Base-by-base conservation (phyloP, 2,113 vertebrate genomes). In the Panurus biarmicus region DNA sequence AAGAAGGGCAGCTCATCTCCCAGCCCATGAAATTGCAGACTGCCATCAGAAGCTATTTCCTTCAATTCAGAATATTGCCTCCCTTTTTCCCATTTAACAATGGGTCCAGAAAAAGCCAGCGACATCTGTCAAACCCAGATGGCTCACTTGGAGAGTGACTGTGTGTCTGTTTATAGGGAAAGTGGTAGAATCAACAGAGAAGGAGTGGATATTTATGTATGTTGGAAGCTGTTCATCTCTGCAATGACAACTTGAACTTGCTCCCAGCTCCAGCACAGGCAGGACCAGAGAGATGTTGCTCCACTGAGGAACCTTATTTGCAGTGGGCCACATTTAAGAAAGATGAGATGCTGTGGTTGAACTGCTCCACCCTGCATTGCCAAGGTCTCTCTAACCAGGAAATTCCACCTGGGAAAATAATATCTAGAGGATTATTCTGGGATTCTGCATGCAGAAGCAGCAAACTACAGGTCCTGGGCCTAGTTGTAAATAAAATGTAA, bases 41-140 rank as follows among this genome's bases (percentile, higher is more conserved):
- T 94, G 70, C 93, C 77, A 95, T 94, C 89, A 96, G 83, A 96
- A 93, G 93, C 90, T 80, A 95, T 95, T 97, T 97, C 96, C 95
- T 95, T 93, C 86, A 73, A 96, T 97, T 97, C 91, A 95, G 85
- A 93, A 79, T 74, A 94, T 91, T 89, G 91, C 91, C 91, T 96
- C 94, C 93, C 82, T 95, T 92, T 85, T 82, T 75, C 61, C 81
- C 70, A 66, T 81, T 89, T 94, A 97, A 97, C 95, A 97, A 96
- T 92, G 54, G 88, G 42, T 92, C 88, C 95, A 94, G 96, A 96
- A 96, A 96, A 96, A 97, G 86, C 85, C 54, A 1, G 84, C 84
- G 86, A 96, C 97, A 97, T 96, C 97, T 97, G 96, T 94, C 96
- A 97, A 92, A 87, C 70, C 95, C 96, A 97, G 97, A 96, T 97